Percentiles rank a stretch among this genome's conserved stretches.
Conservation (phyloP, 2,113 vertebrate genomes). For the Edolisoma coerulescens region DNA sequence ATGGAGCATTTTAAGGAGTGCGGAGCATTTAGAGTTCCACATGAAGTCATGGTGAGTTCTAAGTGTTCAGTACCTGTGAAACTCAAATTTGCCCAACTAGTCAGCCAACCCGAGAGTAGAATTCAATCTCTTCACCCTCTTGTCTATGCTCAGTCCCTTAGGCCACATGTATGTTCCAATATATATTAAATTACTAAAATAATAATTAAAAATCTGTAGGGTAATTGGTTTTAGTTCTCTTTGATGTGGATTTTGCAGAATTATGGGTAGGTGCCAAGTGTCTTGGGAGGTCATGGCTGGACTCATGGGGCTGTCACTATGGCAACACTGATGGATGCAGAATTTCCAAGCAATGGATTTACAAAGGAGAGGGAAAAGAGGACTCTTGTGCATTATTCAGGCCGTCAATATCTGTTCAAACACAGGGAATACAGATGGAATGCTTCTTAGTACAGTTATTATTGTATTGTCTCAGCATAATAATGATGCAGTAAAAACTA, state of each 20-base stretch:
- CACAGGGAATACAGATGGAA: background rate
- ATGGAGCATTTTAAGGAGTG: background rate
- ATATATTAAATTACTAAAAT: background rate
- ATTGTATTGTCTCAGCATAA: background rate
- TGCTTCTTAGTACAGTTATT: background rate
- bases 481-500: background rate
- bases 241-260: background rate
- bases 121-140: background rate
- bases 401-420: constrained; percentile 27
- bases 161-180: background rate
- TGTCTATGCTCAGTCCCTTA: background rate
- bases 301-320: background rate
- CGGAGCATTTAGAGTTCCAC: background rate
- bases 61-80: background rate
- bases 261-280: constrained; percentile 11
- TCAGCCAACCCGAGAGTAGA: background rate
- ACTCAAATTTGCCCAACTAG: background rate
- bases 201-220: background rate
- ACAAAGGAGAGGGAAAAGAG: background rate
- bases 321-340: constrained; percentile 28
- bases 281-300: background rate
- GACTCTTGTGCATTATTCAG: background rate
- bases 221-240: background rate
- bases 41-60: background rate
- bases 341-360: background rate